phyloP scores from a whole-genome alignment of 2,888 invertebrate species.

The Halocaridina rubra region DNA sequence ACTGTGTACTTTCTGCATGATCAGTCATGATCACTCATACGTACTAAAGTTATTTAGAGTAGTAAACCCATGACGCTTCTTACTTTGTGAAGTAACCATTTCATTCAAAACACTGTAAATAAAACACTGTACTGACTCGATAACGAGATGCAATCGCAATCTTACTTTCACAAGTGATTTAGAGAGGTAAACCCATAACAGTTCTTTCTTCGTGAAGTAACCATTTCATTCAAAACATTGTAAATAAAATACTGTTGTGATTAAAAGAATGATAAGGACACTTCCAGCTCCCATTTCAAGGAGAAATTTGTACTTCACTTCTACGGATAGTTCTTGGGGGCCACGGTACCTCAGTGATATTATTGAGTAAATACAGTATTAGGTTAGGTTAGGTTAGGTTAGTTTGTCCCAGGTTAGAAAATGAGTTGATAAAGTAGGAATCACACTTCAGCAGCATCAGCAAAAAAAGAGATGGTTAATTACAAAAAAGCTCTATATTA shows the following conservation, averaged over 20 bases:
- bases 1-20: too few relatives aligned
- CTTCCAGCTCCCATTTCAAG: background rate
- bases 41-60: too few relatives aligned
- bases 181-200: too few relatives aligned
- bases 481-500: background rate
- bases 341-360: background rate
- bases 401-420: background rate
- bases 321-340: background rate
- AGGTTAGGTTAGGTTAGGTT: conserved; percentile 10
- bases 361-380: background rate
- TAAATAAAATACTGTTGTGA: background rate
- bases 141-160: too few relatives aligned
- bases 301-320: too few relatives aligned
- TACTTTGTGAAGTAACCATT: background rate
- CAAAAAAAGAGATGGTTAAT: background rate
- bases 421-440: too few relatives aligned
- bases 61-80: background rate
- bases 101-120: background rate
- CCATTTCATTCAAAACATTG: background rate
- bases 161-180: too few relatives aligned
- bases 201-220: background rate
- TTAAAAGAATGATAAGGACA: background rate
- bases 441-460: too few relatives aligned
- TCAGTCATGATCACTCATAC: too few relatives aligned
- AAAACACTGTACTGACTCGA: background rate